Base-by-base conservation (phyloP, 1,140 invertebrate genomes). In the Oreohelix idahoensis region DNA sequence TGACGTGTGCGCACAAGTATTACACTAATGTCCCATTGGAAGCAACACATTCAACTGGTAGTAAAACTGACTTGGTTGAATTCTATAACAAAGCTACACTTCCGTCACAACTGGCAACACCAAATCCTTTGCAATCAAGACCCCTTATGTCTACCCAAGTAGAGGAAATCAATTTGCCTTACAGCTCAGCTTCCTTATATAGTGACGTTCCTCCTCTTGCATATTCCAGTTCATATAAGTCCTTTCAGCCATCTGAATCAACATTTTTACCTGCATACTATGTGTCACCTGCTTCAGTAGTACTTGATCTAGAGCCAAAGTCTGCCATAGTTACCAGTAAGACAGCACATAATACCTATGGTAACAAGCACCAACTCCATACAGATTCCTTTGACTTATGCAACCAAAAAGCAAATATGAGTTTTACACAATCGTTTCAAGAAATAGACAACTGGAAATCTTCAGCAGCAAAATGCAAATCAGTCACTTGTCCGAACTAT, bases 391-490 rank as follows among this genome's bases (percentile, higher is more conserved):
- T 20, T 15, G 2, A 26, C 20, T 15, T 26, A 15, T 58, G 8
- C 26, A 58, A 10, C 51, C 51, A 58, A 23, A 2, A 2, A 58
- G 2, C 23, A 58, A 58, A 58, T 17, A 17, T 4, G 10, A 17
- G 20, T 26, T 58, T 23, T 58, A 10, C 51, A 17, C 4, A 26
- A 17, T 17, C 8, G 4, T 58, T 58, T 58, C 51, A 58, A 20
- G 23, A 10, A 58, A 58, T 4, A 15, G 51, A 58, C 8, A 17
- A 58, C 51, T 10, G 51, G 51, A 58, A 58, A 58, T 11, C 23
- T 58, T 58, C 51, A 58, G 51, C 51, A 58, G 8, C 51, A 58
- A 78, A 78, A 39, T 78, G 75, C 26, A 29, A 11, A 49, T 49
- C 13, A 15, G 1, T 8, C 0, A 2, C 29, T 11, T 78, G 75